Evolutionary conservation across 1,140 invertebrate genomes (phyloP).

Genomic region (Drosophila rhopaloa): DNA sequence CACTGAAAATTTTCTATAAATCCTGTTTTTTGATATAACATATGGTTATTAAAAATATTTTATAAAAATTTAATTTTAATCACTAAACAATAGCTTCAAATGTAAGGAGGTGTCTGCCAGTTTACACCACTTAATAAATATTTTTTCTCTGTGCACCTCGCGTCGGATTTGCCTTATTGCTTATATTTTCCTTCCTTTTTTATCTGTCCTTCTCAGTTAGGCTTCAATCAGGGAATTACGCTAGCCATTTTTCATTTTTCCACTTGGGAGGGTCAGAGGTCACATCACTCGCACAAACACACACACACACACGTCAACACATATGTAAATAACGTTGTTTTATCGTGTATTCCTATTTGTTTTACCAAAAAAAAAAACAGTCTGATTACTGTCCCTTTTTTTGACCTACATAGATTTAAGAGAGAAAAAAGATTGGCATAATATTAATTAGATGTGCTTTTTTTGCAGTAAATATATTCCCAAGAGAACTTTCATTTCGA

Average conservation of each 20-base stretch:
- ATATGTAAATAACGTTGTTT: conserved; percentile 42
- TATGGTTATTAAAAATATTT: no score
- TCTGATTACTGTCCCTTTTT: conserved; percentile 27
- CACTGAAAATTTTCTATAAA: no score
- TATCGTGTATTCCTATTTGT: conserved; percentile 35
- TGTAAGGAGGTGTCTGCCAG: no score
- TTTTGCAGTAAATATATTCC: not conserved
- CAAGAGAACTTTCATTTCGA: not conserved
- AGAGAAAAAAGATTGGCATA: not conserved
- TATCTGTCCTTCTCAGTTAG: conserved; percentile 24
- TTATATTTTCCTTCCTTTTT: conserved; percentile 10
- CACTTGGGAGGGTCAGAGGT: conserved; percentile 47
- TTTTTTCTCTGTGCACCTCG: not conserved
- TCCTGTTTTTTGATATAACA: no score
- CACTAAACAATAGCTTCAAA: no score
- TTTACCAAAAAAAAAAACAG: conserved; percentile 1
- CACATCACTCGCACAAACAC: conserved; percentile 21
- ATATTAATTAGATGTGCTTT: conserved; percentile 34
- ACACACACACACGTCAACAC: conserved; percentile 7
- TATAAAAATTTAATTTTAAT: no score
- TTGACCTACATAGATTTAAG: conserved; percentile 17
- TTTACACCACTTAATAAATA: no score
- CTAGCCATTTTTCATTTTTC: conserved; percentile 41
- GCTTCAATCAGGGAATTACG: conserved; percentile 47
- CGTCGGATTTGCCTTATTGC: conserved; percentile 18